Percentiles rank a stretch among this genome's conserved stretches.
Evolutionary conservation across 2,888 invertebrate species (phyloP).

Genomic region (Fissipunctia ypsillon): DNA sequence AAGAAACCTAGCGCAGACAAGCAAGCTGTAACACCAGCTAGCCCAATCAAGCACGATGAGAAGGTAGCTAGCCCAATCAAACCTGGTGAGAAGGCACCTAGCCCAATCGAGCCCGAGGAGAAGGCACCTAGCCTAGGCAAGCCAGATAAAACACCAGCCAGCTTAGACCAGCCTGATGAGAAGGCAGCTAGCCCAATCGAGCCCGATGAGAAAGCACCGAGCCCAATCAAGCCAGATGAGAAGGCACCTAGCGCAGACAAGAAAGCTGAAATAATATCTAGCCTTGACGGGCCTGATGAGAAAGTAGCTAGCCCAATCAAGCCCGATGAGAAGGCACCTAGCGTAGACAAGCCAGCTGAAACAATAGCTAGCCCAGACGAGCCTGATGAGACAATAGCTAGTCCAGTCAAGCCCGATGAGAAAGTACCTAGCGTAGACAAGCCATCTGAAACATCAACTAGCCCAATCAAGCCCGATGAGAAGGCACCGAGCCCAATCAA

Average conservation of each 20-base stretch:
- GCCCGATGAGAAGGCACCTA: not conserved
- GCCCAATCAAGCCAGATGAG: not conserved
- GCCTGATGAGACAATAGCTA: rapidly evolving
- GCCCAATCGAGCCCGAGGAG: no score
- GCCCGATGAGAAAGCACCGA: not conserved
- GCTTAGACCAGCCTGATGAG: no score
- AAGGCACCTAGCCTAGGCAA: not conserved
- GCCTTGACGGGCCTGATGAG: not conserved
- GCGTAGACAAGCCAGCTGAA: slow-evolving; percentile 4
- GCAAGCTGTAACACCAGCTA: not conserved
- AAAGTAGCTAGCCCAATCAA: not conserved
- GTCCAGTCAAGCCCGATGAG: not conserved
- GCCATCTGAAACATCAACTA: no score
- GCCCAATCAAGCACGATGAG: not conserved
- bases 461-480: not conserved
- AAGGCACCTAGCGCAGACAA: not conserved
- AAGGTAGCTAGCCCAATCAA: not conserved
- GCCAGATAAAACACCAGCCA: not conserved
- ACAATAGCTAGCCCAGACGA: not conserved
- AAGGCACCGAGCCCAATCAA: slow-evolving; percentile 21
- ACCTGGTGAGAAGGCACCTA: not conserved
- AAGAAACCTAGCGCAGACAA: not conserved
- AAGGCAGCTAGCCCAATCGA: not conserved
- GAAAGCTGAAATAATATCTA: slow-evolving; percentile 1
- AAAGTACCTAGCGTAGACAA: not conserved